Base-by-base conservation (phyloP, 2,888 invertebrate species). In the Mesorhabditis belari region DNA sequence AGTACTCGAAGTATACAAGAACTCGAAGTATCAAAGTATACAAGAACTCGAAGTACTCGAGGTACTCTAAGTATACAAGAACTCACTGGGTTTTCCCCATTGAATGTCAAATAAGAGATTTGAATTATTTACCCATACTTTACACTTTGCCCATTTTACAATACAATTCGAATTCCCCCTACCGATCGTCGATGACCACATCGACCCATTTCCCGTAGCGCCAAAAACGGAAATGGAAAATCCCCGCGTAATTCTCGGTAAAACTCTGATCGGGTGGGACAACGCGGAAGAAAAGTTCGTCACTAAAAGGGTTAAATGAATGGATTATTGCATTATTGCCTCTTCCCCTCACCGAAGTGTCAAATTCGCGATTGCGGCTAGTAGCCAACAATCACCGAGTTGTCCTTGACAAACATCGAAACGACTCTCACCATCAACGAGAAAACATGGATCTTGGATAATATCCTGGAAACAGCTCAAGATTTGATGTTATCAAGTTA, bases 391-490 rank as follows among this genome's bases (percentile, higher is more conserved):
- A 27, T 65, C 61, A 2, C 67, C 64, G 4, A 67, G 55, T 1
- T 58, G 59, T 54, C 62, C 66, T 50, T 66, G 23, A 12, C 52
- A 51, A n/a, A 98, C 92, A 84, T 98, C 98, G 85, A 98, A 98
- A 58, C 98, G 87, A 26, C 92, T 91, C 82, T 91, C 95, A 1
- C 94, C 96, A 77, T 90, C 93, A 50, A 90, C 89, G 82, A 96
- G 92, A 66, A 95, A 87, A 80, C 91, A 88, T 0, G 96, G 94
- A 80, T 90, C 86, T 49, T 87, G 87, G 63, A 86, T 85, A 65
- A 96, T 90, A 85, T 95, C 91, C 60, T 60, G 49, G 3, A 51
- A n/a, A n/a, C n/a, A n/a, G n/a, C n/a, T n/a, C n/a, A n/a, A n/a
- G n/a, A n/a, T n/a, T n/a, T n/a, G n/a, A n/a, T n/a, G n/a, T n/a